These are phyloP conservation scores for Platynereis dumerilii DNA, from an alignment of 2,888 invertebrate genomes.

Conservation along the genomic window DNA sequence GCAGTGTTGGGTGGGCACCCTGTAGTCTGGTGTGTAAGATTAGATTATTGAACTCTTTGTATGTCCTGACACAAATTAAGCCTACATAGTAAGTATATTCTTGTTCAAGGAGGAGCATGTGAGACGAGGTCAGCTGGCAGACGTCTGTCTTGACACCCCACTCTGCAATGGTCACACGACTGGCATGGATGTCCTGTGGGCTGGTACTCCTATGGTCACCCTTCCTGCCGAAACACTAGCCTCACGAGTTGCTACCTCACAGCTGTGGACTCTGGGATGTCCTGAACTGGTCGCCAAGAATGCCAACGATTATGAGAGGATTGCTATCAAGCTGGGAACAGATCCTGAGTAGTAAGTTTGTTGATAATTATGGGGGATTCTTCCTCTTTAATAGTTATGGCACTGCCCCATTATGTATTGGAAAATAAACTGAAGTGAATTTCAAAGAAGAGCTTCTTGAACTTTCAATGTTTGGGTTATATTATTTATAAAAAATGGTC, in stretches of 20 bases:
- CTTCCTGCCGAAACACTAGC: conserved; percentile 79
- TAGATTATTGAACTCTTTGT: no score
- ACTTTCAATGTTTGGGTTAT: no score
- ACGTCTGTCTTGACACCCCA: conserved; percentile 97
- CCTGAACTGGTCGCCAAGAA: conserved; percentile 91
- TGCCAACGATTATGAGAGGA: conserved; percentile 88
- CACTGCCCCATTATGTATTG: no score
- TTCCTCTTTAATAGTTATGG: no score
- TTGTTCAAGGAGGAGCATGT: conserved; percentile 83
- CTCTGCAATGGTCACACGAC: conserved; percentile 99
- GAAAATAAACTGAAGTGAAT: no score
- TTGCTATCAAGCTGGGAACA: conserved; percentile 89
- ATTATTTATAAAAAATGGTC: no score
- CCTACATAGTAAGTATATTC: no score
- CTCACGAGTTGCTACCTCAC: conserved; percentile 94
- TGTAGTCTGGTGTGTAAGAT: no score
- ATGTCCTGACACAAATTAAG: no score
- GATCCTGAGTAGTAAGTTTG: conserved; percentile 87
- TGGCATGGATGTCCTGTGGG: conserved; percentile 99
- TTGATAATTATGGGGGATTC: no score
- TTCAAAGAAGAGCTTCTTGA: no score
- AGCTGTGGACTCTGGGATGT: conserved; percentile 88
- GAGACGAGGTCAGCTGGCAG: conserved; percentile 94
- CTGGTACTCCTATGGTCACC: conserved; percentile 97
- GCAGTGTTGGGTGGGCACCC: no score